phyloP scores from a whole-genome alignment of 2,113 vertebrate genomes.

The Xyliphius kryptos region DNA sequence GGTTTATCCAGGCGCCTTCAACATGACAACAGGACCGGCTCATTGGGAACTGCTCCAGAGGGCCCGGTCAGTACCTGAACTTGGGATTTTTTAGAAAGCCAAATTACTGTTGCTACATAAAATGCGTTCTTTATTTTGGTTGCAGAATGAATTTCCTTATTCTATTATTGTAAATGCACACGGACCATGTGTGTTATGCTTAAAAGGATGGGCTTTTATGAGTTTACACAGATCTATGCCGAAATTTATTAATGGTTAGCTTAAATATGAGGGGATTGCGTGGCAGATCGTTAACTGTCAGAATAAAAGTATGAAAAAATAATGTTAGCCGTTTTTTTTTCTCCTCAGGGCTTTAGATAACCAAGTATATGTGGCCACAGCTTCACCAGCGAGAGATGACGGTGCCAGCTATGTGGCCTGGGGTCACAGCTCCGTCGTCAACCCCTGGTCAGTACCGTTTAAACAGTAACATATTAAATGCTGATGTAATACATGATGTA shows the following conservation, averaged over 20 bases:
- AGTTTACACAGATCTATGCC: no score
- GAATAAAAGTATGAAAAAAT: background rate
- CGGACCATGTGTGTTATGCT: no score
- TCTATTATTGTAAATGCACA: no score
- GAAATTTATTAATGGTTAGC: no score
- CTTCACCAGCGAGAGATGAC: constrained; percentile 89
- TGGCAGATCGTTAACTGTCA: no score
- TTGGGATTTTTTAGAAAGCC: background rate
- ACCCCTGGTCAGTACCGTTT: constrained; percentile 77
- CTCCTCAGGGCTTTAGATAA: constrained; percentile 83
- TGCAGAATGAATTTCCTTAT: no score
- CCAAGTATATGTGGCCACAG: constrained; percentile 82
- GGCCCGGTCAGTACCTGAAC: constrained; percentile 73
- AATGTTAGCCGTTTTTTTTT: background rate
- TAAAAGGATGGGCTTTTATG: no score
- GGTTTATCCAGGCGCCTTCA: constrained; percentile 94
- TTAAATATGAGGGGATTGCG: no score
- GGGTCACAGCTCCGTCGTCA: constrained; percentile 91
- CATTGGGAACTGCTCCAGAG: constrained; percentile 96
- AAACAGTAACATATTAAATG: background rate
- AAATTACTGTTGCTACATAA: background rate
- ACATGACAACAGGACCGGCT: constrained; percentile 92
- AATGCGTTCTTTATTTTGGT: no score
- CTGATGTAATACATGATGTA: no score
- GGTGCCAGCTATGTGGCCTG: constrained; percentile 84